These are phyloP conservation scores for Mesorhabditis belari DNA, from an alignment of 2,888 invertebrate species.

Conservation along the genomic window DNA sequence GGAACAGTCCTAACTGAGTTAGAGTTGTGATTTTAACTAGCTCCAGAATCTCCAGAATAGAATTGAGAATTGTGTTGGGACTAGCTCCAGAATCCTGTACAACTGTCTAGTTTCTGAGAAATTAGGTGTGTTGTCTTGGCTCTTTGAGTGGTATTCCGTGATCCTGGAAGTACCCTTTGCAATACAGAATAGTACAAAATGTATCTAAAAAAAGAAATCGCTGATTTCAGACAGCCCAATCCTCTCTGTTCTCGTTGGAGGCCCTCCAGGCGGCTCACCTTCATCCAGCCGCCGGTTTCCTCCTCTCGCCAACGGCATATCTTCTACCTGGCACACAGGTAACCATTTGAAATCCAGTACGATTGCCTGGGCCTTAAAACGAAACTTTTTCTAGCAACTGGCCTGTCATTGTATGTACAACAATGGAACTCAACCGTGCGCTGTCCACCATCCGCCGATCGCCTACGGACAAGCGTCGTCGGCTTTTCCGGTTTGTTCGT, in stretches of 20 bases:
- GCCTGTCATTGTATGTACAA: neutral
- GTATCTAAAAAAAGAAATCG: too few relatives aligned
- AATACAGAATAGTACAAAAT: too few relatives aligned
- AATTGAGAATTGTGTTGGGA: too few relatives aligned
- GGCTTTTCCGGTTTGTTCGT: neutral
- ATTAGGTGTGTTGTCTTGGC: too few relatives aligned
- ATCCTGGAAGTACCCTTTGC: too few relatives aligned
- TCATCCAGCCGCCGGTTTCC: neutral
- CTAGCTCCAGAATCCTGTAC: too few relatives aligned
- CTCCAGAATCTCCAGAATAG: too few relatives aligned
- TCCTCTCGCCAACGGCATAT: neutral
- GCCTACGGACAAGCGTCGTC: constrained; percentile 11
- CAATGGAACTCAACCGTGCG: constrained; percentile 2
- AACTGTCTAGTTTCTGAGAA: too few relatives aligned
- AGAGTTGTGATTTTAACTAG: too few relatives aligned
- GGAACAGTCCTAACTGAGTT: too few relatives aligned
- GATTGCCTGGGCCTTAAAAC: neutral
- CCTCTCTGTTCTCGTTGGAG: neutral
- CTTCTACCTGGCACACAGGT: neutral
- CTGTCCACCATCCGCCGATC: constrained; percentile 9
- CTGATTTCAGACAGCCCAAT: neutral
- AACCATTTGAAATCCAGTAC: neutral
- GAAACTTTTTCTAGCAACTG: neutral
- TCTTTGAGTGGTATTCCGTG: too few relatives aligned
- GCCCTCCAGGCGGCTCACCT: neutral